Base-by-base conservation (phyloP, 1,140 invertebrate genomes). In the Probaryconus sp. region DNA sequence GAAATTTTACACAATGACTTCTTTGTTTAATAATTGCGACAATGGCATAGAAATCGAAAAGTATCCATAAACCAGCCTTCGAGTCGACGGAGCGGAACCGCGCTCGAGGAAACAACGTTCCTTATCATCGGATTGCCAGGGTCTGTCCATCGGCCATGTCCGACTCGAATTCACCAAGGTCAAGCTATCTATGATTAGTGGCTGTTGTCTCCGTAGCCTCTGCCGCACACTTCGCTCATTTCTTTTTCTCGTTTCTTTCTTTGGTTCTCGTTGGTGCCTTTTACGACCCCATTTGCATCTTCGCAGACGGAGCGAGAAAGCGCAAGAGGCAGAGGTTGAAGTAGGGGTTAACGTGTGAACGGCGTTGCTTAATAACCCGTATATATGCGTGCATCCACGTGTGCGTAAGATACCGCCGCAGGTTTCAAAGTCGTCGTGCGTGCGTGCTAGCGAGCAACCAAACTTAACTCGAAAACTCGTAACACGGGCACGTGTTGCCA, bases 301-400 rank as follows among this genome's bases (percentile, higher is more conserved):
- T 18, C 47, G 56, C 69, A 58, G 51, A 71, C 35, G 65, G 58
- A 26, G 4, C 24, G 48, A 30, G 70, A 70, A 30, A 45, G 33
- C 37, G 45, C 28, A 31, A 2, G 28, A 50, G 11, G 67, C 50
- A 43, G 30, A 28, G 26, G 38, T 51, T 31, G 51, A 63, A 11
- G 50, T 61, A 75, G 24, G 47, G 73, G 37, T 38, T 69, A 75
- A 81, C 79, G 82, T 81, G 83, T 79, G 81, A 83, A 80, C 80
- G 73, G 47, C 63, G 79, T 82, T 83, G 81, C 79, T 84, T 83
- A 84, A 83, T 83, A 84, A 85, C 68, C 79, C 74, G 74, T 81
- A 68, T 67, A 63, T 73, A 31, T 40, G 70, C 71, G 51, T 40
- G 47, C 38, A 45, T 60, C 17, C 10, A 42, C 6, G 24, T 37